These are phyloP conservation scores for Arizona elegans DNA, from an alignment of 2,113 vertebrate species.

Conservation along the genomic window DNA sequence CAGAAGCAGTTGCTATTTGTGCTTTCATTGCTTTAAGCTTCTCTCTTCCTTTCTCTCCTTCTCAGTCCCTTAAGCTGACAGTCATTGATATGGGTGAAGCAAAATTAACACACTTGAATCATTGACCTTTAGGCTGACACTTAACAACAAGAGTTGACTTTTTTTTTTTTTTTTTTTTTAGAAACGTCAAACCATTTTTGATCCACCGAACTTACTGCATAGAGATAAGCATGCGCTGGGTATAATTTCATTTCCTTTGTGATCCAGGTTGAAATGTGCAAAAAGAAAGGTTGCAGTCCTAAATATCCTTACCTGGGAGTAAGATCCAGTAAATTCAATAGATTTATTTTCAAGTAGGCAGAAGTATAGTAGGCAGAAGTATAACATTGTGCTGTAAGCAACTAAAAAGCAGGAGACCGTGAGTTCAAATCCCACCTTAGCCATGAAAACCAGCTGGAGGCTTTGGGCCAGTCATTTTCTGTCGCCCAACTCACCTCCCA, in stretches of 20 bases:
- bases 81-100: fast-evolving
- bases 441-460: background rate
- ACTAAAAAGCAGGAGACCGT: background rate
- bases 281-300: background rate
- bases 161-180: background rate
- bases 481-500: background rate
- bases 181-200: background rate
- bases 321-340: background rate
- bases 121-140: background rate
- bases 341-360: background rate
- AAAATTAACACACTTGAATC: background rate
- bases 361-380: background rate
- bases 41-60: background rate
- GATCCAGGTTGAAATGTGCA: background rate
- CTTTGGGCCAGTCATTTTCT: background rate
- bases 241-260: background rate
- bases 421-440: background rate
- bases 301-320: fast-evolving
- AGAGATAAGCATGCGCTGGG: fast-evolving
- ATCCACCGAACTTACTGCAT: background rate
- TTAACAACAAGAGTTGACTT: background rate
- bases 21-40: background rate
- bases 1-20: background rate
- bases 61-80: background rate
- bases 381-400: background rate